These are phyloP conservation scores for Prunella fulvescens DNA, from an alignment of 2,113 vertebrate species.

Conservation along the genomic window DNA sequence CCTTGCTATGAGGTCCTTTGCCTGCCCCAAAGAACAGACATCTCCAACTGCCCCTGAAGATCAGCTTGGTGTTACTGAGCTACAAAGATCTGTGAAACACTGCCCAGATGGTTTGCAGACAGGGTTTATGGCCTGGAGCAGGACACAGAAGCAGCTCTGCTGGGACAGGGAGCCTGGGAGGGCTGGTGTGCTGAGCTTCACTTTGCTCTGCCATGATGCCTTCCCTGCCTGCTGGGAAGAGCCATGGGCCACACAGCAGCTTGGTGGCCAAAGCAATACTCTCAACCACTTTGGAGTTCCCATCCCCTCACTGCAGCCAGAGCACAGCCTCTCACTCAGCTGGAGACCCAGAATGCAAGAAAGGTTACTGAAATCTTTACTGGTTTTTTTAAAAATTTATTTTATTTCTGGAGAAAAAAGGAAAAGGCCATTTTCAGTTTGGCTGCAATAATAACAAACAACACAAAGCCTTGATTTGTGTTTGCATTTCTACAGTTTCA, in stretches of 20 bases:
- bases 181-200: background rate
- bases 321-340: background rate
- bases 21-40: background rate
- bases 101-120: background rate
- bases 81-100: background rate
- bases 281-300: background rate
- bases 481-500: background rate
- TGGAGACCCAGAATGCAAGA: background rate
- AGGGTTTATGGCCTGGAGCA: background rate
- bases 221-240: background rate
- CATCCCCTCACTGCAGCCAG: background rate
- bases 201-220: background rate
- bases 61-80: background rate
- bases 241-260: background rate
- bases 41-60: background rate
- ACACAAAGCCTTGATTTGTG: background rate
- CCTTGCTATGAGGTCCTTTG: rapidly evolving
- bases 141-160: background rate
- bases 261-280: background rate
- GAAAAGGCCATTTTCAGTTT: background rate
- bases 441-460: background rate
- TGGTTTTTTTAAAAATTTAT: rapidly evolving
- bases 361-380: background rate
- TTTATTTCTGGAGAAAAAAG: background rate
- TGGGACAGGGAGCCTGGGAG: background rate